Evolutionary conservation across 2,888 invertebrate species (phyloP).

Genomic region (Falcaria lacertinaria): DNA sequence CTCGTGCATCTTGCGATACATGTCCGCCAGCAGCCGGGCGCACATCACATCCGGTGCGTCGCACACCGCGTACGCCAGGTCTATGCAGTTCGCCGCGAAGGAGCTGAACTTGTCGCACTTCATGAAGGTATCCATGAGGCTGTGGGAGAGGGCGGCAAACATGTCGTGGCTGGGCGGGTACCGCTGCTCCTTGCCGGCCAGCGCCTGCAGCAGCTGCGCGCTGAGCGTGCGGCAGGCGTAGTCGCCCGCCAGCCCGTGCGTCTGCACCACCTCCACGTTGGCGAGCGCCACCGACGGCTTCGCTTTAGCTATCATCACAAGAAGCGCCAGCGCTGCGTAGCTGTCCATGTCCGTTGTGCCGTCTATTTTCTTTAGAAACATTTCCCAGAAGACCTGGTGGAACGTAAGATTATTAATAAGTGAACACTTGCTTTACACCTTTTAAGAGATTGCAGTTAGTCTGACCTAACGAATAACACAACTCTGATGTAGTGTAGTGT

Average conservation of each 20-base stretch:
- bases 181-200: constrained; percentile 57
- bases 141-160: constrained; percentile 53
- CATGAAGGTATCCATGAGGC: constrained; percentile 68
- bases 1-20: constrained; percentile 67
- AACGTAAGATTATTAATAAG: too few species aligned
- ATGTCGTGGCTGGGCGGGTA: constrained; percentile 60
- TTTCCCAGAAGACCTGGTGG: constrained; percentile 89
- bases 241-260: constrained; percentile 83
- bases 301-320: constrained; percentile 85
- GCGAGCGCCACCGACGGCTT: constrained; percentile 81
- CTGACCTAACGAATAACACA: too few species aligned
- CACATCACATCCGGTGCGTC: constrained; percentile 78
- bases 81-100: constrained; percentile 72
- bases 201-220: constrained; percentile 52
- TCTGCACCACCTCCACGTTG: constrained; percentile 87
- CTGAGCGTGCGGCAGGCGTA: constrained; percentile 58
- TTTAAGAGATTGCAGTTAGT: too few species aligned
- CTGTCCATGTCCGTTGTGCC: constrained; percentile 85
- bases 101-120: constrained; percentile 69
- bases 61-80: constrained; percentile 78
- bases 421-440: too few species aligned
- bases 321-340: constrained; percentile 85
- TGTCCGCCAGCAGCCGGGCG: constrained; percentile 67
- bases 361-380: constrained; percentile 86
- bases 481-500: too few species aligned